Base-by-base conservation (phyloP, 2,888 invertebrate genomes). In the Nowickia ferox region DNA sequence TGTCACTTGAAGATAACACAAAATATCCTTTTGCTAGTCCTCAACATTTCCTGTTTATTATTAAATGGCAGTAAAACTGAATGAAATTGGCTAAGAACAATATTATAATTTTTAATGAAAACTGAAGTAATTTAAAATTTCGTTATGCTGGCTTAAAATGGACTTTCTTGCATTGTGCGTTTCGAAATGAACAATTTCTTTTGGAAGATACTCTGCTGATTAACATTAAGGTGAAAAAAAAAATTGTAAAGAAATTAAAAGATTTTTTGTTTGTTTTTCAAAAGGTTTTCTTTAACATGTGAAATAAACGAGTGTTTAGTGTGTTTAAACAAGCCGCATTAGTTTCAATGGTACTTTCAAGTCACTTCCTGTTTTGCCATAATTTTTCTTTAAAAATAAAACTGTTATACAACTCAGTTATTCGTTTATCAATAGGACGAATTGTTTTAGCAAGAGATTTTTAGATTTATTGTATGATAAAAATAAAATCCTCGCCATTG, bases 321-420 rank as follows among this genome's bases (percentile, higher is more conserved):
- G 57, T 74, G 30, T 30, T 30, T 48, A 22, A 53, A 82, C 74
- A 85, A 78, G 85, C 85, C 85, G 69, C 85, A 85, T 82, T 77
- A 78, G 66, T 76, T 48, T 38, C 44, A 44, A 3, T 46, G 17
- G 72, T 77, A 78, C 75, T 75, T 85, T 82, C 78, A 85, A 85
- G 85, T 82, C 81, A 85, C 78, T 85, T 85, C 85, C 85, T 85
- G 85, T 78, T 19, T 63, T 63, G 61, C 61, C 51, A 76, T 74
- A 63, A 57, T 68, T 74, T 38, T 72, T 71, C 59, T 77, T 51
- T 66, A 19, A 13, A 1, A 30, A 30, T 30, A 30, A 46, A 66
- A 55, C 57, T 53, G 65, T 81, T 81, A 81, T 85, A 74, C 68
- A 82, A 82, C 66, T 57, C 38, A 11, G 63, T 59, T 75, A 78